Evolutionary conservation across 2,113 vertebrate genomes (phyloP), one percentile per base, ranked within the genome.

Genomic region (Colinus virginianus): DNA sequence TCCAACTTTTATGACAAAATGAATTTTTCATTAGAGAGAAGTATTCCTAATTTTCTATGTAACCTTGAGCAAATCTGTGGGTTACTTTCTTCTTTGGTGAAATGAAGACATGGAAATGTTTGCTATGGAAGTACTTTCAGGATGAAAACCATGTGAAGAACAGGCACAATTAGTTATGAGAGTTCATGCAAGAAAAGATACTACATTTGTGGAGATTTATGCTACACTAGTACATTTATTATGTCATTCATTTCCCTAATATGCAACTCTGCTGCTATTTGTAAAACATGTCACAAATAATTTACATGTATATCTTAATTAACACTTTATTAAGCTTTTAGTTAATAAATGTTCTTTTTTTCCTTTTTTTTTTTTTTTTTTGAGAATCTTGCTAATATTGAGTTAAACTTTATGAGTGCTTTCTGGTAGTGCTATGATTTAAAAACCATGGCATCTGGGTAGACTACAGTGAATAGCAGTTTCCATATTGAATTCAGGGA

Each of bases 21-120:
- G 1, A 45, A 46, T 18, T 6, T 36, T 82, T 88, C 42, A 8
- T 59, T 59, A 26, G 5, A 36, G 34, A 67, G 7, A 8, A 45
- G 12, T 8, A 17, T 55, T 12, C 14, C 32, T 6, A 9, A 49
- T 78, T 13, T 61, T 74, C 34, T 51, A 1, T 32, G 20, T 67
- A 70, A 96, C 46, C 56, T 89, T 89, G 42, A 80, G n/a, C 56
- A 81, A 83, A 86, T 56, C 32, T 46, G 56, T 48, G 25, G 67
- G n/a, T 61, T 14, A 26, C 1, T 45, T 92, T 89, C 22, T 68
- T 88, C 21, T n/a, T 62, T 22, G 25, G 11, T 84, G 36, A 90
- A 93, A 90, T 74, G 30, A 69, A 22, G 28, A 32, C 32, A 34
- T 7, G 66, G 21, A 69, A 25, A 58, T 18, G 14, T 86, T 71